A percentile compares a stretch with the other conserved stretches of the same genome.
Evolutionary conservation across 1,140 invertebrate species (phyloP).

Genomic region (Chionoecetes opilio): DNA sequence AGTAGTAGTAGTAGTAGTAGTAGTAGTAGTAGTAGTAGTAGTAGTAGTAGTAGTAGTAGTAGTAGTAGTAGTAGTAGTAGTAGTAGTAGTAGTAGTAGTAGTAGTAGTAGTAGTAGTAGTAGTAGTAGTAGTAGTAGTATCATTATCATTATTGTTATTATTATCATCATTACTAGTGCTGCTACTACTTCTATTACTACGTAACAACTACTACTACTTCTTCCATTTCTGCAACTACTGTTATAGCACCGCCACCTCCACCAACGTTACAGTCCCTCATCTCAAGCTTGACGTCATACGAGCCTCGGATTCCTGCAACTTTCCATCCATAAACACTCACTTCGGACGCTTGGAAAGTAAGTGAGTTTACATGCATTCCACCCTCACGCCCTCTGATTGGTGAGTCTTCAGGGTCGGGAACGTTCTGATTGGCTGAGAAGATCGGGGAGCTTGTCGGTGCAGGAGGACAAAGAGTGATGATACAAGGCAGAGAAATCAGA

Average conservation of each 20-base stretch:
- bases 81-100: too few species aligned
- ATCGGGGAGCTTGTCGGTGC: neutral
- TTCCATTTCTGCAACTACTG: too few species aligned
- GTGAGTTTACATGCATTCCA: neutral
- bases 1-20: slow-evolving; percentile 29
- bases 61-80: neutral
- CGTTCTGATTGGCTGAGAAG: neutral
- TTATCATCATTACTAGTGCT: too few species aligned
- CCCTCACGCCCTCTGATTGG: neutral
- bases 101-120: too few species aligned
- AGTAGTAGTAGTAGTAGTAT: too few species aligned
- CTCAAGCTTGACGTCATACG: neutral
- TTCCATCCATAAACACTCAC: neutral
- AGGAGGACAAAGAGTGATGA: slow-evolving; percentile 8
- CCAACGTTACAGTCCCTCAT: too few species aligned
- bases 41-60: slow-evolving; percentile 28
- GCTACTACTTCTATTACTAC: too few species aligned
- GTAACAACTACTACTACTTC: too few species aligned
- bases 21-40: slow-evolving; percentile 30
- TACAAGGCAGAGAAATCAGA: neutral
- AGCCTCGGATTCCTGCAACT: neutral
- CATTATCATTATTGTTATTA: too few species aligned
- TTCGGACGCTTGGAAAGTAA: neutral
- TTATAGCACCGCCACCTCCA: too few species aligned
- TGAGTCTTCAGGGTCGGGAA: neutral